phyloP scores from a whole-genome alignment of 2,797 vertebrate genomes.

The Lepus townsendii region DNA sequence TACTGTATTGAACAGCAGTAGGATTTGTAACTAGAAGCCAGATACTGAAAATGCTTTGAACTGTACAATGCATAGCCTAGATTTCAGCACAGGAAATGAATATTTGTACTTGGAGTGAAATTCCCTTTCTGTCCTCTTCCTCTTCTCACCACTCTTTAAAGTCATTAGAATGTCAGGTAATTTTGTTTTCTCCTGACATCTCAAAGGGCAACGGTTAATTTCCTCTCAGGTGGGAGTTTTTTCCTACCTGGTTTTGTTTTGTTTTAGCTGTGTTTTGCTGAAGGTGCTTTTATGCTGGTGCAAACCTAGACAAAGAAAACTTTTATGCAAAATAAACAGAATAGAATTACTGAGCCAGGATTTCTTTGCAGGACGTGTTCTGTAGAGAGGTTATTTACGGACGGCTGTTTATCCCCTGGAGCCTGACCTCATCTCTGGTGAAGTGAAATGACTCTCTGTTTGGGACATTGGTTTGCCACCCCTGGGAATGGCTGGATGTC shows the following conservation, averaged over 20 bases:
- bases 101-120: neutral
- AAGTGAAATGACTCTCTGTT: constrained; percentile 70
- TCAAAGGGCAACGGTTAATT: constrained; percentile 58
- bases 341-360: constrained; percentile 71
- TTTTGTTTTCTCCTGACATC: constrained; percentile 58
- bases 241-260: constrained; percentile 57
- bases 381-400: constrained; percentile 82
- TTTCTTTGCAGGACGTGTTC: constrained; percentile 71
- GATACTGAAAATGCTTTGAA: neutral
- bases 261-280: constrained; percentile 55
- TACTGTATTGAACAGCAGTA: neutral
- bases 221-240: constrained; percentile 59
- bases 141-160: neutral
- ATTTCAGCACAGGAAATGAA: neutral
- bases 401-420: constrained; percentile 80
- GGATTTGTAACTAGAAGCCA: neutral
- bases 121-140: neutral
- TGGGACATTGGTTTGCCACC: constrained; percentile 73
- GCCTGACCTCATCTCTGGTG: constrained; percentile 78
- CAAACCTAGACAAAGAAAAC: constrained; percentile 75
- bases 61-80: neutral
- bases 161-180: constrained; percentile 54
- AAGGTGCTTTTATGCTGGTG: constrained; percentile 70
- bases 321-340: constrained; percentile 83
- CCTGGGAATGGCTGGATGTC: constrained; percentile 80